Conservation (phyloP, 2,113 vertebrate genomes). For the Cygnus atratus region DNA sequence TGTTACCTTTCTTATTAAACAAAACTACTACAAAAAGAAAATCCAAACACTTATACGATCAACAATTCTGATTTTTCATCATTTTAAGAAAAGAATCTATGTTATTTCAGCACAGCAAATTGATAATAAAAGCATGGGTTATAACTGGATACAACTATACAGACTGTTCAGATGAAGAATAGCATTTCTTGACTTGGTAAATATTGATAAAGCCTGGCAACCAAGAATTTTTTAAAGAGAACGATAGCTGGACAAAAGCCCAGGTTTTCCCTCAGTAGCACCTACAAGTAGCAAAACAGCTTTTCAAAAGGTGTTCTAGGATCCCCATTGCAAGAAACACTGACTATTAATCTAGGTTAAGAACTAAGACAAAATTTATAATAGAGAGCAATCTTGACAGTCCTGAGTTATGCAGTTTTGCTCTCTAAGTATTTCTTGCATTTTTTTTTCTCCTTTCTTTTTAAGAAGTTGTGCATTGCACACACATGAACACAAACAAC, state of each 20-base stretch:
- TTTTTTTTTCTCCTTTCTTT: background rate
- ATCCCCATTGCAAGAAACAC: background rate
- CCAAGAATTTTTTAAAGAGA: conserved; percentile 34
- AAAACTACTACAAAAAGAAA: background rate
- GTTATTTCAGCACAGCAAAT: background rate
- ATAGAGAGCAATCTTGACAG: background rate
- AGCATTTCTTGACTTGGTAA: conserved; percentile 46
- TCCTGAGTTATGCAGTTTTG: background rate
- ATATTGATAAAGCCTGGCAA: conserved; percentile 45
- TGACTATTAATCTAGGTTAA: background rate
- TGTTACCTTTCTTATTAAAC: background rate
- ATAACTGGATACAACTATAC: background rate
- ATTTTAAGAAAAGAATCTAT: background rate
- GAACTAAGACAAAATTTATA: background rate
- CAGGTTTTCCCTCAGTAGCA: background rate
- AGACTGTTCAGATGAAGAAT: background rate
- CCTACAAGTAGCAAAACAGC: background rate
- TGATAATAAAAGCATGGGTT: conserved; percentile 37
- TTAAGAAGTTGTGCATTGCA: background rate
- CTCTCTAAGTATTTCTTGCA: background rate
- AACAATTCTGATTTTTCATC: background rate
- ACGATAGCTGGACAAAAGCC: background rate
- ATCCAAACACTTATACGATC: background rate
- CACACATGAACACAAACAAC: background rate
- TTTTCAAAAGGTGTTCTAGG: background rate